Base-by-base conservation (phyloP, 1,140 invertebrate species). In the Drosophila quadrilineata region DNA sequence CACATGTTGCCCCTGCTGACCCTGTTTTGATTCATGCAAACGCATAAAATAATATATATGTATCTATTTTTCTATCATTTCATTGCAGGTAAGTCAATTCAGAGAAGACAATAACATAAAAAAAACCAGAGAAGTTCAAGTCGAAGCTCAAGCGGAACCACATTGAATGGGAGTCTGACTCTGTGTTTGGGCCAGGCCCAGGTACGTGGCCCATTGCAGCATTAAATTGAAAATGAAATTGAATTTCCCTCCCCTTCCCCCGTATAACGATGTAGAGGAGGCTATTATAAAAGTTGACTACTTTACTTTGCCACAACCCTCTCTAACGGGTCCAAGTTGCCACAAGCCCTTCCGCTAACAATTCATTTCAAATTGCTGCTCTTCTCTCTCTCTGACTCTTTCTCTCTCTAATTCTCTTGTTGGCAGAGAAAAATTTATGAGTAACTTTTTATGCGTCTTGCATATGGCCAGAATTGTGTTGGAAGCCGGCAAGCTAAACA, bases 211-310 rank as follows among this genome's bases (percentile, higher is more conserved):
- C 53, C 73, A 58, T 60, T 84, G 79, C 77, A 85, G 79, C 77
- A 85, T 84, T 73, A 84, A 82, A 84, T 77, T 84, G 74, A 84
- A 85, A 84, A 74, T 85, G 70, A 84, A 82, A 84, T 84, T 84
- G 77, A 84, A 85, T 84, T 84, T 85, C 33, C 22, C 22, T 12
- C 12, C 54, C 65, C n/a, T n/a, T n/a, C n/a, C n/a, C n/a, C n/a
- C n/a, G n/a, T n/a, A n/a, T n/a, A 75, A 66, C 54, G 31, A 73
- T n/a, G n/a, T n/a, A n/a, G 52, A 38, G 36, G 57, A 33, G 2
- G 53, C 66, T 71, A 75, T 75, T 75, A 71, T 76, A 62, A 67
- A 76, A 71, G 43, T 79, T 79, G 52, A 49, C 63, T 69, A 31
- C 28, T 8, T 5, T 19, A 3, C 14, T 9, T 10, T 16, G 2